Conservation (phyloP, 2,797 vertebrate genomes). For the Anguilla marmorata region DNA sequence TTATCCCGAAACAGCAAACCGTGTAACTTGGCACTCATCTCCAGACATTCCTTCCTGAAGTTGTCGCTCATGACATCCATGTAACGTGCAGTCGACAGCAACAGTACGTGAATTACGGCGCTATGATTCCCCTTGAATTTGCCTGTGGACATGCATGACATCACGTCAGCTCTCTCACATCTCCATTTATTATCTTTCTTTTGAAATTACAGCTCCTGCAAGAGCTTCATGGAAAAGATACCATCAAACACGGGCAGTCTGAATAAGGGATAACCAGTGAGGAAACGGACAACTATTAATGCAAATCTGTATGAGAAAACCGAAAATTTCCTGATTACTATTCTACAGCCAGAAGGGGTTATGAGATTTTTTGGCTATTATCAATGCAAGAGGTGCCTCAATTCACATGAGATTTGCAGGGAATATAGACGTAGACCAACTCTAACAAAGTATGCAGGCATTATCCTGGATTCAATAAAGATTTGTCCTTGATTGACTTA, state of each 20-base stretch:
- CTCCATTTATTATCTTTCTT: neutral
- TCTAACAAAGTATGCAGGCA: too few species aligned
- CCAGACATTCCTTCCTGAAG: neutral
- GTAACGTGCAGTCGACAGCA: neutral
- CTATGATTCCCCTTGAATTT: neutral
- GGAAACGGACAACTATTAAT: neutral
- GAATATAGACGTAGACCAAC: too few species aligned
- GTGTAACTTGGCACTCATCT: neutral
- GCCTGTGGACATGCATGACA: neutral
- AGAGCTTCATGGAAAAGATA: neutral
- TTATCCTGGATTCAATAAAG: too few species aligned
- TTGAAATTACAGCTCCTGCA: neutral
- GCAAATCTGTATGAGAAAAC: neutral
- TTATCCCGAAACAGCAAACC: neutral
- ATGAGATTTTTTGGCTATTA: neutral
- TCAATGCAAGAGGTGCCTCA: neutral
- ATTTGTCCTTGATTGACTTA: too few species aligned
- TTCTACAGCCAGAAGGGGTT: neutral
- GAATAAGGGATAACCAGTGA: neutral
- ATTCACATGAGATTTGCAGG: too few species aligned
- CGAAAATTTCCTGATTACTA: neutral
- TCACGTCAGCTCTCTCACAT: neutral
- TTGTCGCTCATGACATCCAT: neutral
- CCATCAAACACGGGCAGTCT: neutral
- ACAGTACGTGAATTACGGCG: neutral